Base-by-base conservation (phyloP, 2,113 vertebrate species). In the Malaclemys terrapin region DNA sequence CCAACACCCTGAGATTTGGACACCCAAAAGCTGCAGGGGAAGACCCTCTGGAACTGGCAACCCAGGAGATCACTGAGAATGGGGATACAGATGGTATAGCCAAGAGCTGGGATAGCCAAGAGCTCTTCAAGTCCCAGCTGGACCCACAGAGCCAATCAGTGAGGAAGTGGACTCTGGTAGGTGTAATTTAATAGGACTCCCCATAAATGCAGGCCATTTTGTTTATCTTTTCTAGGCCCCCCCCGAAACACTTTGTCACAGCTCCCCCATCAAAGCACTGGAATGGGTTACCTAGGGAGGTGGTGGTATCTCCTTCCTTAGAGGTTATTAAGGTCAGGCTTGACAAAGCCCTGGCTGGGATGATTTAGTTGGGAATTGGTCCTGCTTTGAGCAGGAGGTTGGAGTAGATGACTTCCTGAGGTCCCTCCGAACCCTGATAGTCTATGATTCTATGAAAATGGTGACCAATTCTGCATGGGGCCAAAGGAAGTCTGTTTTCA, bases 391-490 rank as follows among this genome's bases (percentile, higher is more conserved):
- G 45, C 45, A 45, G 45, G 45, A 6, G 45, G 45, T 45, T 45
- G 45, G 45, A 45, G 45, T 45, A 45, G 45, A 45, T 45, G 45
- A 45, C 45, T 6, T 45, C 45, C 45, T 45, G 45, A 45, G 45
- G 45, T 45, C 45, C 45, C 45, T 45, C 6, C 45, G 5, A 45
- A 45, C 2, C 45, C 45, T 45, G 45, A 6, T 45, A 45, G 2
- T 45, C 45, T 45, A 45, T 6, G 45, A 45, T 45, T 45, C 45
- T 45, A 45, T 45, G 45, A 45, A 45, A 45, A 45, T 45, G 12
- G 4, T 87, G 50, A 50, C 45, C 45, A 89, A 80, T 9, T 14
- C 31, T 50, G 78, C 10, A 42, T 0, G 0, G 69, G 83, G 87
- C n/a, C n/a, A 81, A 85, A 92, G 17, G 78, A 27, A 81, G 42